Evolutionary conservation across 2,888 invertebrate genomes (phyloP).

Genomic region (Cephus spinipes): DNA sequence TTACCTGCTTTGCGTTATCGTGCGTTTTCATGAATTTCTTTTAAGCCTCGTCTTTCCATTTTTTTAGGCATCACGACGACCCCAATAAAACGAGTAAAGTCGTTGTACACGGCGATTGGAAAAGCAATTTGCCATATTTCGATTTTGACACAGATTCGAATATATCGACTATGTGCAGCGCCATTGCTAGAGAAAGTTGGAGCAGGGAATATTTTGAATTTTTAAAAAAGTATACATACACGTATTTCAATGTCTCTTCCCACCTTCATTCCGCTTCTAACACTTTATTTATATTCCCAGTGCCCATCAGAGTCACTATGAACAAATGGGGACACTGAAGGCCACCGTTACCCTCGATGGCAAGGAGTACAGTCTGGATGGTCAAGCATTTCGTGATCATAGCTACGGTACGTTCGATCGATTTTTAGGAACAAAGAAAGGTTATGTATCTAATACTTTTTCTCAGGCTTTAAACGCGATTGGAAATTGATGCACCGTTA

Average conservation of each 20-base stretch:
- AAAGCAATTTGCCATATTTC: constrained; percentile 74
- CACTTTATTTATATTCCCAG: constrained; percentile 60
- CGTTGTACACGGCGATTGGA: constrained; percentile 74
- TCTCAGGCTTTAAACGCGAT: constrained; percentile 76
- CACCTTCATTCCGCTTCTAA: background rate
- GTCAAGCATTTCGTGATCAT: constrained; percentile 83
- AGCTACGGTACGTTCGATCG: constrained; percentile 73
- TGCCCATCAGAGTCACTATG: constrained; percentile 85
- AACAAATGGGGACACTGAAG: constrained; percentile 79
- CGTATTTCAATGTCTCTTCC: background rate
- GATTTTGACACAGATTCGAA: constrained; percentile 81
- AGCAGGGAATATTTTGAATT: constrained; percentile 75
- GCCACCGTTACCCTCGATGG: constrained; percentile 73
- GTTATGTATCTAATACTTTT: constrained; percentile 2
- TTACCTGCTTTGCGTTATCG: background rate
- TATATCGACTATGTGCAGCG: constrained; percentile 75
- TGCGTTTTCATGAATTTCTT: background rate
- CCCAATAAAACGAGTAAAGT: constrained; percentile 70
- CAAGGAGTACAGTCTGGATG: constrained; percentile 65
- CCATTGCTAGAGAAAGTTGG: constrained; percentile 83
- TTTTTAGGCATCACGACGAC: constrained; percentile 68
- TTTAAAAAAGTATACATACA: constrained; percentile 71
- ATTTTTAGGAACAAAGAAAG: background rate
- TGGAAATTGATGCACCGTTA: constrained; percentile 83
- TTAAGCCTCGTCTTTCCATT: background rate